A percentile compares a stretch with the other conserved stretches of the same genome.
Conservation (phyloP, 2,113 vertebrate genomes). For the Paratilapia polleni region DNA sequence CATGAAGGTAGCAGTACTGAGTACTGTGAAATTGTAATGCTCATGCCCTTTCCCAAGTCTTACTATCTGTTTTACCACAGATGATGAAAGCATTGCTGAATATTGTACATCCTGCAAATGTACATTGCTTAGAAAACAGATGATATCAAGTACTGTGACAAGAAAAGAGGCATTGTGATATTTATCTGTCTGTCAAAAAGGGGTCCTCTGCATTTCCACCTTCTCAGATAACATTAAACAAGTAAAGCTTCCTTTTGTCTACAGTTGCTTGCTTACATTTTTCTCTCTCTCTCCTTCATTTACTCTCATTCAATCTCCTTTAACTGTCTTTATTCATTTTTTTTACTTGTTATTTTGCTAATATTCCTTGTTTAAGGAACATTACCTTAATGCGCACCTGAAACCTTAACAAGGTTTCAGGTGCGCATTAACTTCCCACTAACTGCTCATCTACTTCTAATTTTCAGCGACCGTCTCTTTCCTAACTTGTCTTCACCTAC, state of each 20-base stretch:
- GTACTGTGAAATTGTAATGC: background rate
- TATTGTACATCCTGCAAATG: slow-evolving; percentile 3
- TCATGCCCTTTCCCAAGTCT: background rate
- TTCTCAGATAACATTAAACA: background rate
- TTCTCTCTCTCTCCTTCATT: too few species aligned
- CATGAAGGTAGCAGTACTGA: background rate
- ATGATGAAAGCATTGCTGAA: slow-evolving; percentile 31
- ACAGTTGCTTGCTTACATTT: background rate
- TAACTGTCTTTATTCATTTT: background rate
- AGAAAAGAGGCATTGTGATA: background rate
- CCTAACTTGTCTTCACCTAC: background rate
- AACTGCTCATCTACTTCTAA: slow-evolving; percentile 8
- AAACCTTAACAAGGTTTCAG: too few species aligned
- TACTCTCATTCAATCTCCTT: background rate
- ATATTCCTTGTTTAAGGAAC: background rate
- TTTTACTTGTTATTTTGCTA: background rate
- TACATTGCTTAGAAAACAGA: background rate
- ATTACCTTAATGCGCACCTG: background rate
- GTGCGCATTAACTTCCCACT: background rate
- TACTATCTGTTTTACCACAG: background rate
- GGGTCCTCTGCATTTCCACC: background rate
- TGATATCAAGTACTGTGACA: background rate
- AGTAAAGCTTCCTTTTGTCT: background rate
- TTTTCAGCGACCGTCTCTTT: background rate
- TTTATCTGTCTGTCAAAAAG: slow-evolving; percentile 14